Evolutionary conservation across 2,797 vertebrate genomes (phyloP), one percentile per base, ranked within the genome.

Genomic region (Tokudaia muenninki): DNA sequence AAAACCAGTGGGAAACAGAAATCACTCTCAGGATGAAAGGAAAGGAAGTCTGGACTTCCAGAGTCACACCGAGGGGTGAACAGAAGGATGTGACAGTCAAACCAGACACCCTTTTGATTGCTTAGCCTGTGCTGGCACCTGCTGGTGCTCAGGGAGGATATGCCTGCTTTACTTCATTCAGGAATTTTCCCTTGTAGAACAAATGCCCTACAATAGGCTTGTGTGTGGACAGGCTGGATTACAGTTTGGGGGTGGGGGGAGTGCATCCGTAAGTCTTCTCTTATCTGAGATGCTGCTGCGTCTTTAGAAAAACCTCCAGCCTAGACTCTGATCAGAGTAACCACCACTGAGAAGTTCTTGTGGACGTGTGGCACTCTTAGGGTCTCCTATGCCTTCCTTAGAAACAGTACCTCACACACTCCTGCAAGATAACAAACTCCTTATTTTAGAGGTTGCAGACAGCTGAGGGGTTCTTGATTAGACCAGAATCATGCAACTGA

Each of bases 51-150:
- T 87, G 47, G 90, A 57, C 57, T 95, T 65, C 75, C 75, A 31
- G 96, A 97, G 87, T 96, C 97, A 97, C 75, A 63, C 14, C 52
- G 55, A 80, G 50, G 26, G 75, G 3, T 41, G 41, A 41, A 84
- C 26, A 17, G 59, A 87, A 75, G 44, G 92, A 91, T 12, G 83
- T 91, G 31, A 65, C 77, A 72, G 65, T 80, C 81, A 82, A 88
- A 52, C 7, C 44, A 91, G 83, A 41, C 63, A n/a, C 72, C 55
- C 31, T 95, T 95, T 31, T 4, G 52, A 97, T 97, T 95, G 94
- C 92, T 97, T 97, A 86, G 96, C 87, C 80, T 97, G 59, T 97
- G 67, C 97, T 97, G 97, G 96, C 95, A 97, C 77, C 97, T 98
- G 50, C 97, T 97, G 97, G 97, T 52, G 31, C 86, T 90, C 83